Base-by-base conservation (phyloP, 2,888 invertebrate genomes). In the Caenorhabditis macrosperma region DNA sequence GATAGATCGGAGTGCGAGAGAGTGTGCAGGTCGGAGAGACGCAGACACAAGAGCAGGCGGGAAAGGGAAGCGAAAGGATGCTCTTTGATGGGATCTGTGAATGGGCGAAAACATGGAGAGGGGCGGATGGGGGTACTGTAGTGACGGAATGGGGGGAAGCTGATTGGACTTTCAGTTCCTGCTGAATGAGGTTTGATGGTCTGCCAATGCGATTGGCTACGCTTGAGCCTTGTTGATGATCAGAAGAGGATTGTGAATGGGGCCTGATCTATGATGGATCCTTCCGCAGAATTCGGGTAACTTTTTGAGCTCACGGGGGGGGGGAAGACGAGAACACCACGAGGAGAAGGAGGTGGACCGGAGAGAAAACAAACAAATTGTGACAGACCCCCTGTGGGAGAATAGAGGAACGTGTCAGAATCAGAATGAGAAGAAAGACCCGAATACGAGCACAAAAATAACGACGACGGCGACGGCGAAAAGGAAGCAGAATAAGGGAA, bases 31-130 rank as follows among this genome's bases (percentile, higher is more conserved):
- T 64, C 50, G 48, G 7, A 2, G 50, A 64, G 55, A 46, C n/a
- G 26, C 17, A 61, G 48, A 55, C 24, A 55, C 54, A 61, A 63
- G 44, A 57, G 54, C 71, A 61, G 63, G 57, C 57, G 48, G 63
- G 55, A 57, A 26, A 55, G 52, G 59, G 52, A 69, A n/a, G 22
- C 26, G 38, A 38, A 60, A 52, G 35, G 41, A 41, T 74, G 74
- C 64, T 74, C 64, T 64, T 64, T 64, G 64, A 63, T 59, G 59
- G 50, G 74, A 64, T 74, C 57, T 28, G 64, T 41, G 64, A 54
- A 57, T 57, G 46, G 59, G 35, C n/a, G 46, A 33, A 67, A 38
- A 46, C 35, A 41, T n/a, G n/a, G n/a, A n/a, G n/a, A n/a, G n/a
- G n/a, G n/a, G n/a, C n/a, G 46, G 20, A 15, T 33, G 20, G 60